Conservation (phyloP, 2,888 invertebrate species). For the Philaethria dido region DNA sequence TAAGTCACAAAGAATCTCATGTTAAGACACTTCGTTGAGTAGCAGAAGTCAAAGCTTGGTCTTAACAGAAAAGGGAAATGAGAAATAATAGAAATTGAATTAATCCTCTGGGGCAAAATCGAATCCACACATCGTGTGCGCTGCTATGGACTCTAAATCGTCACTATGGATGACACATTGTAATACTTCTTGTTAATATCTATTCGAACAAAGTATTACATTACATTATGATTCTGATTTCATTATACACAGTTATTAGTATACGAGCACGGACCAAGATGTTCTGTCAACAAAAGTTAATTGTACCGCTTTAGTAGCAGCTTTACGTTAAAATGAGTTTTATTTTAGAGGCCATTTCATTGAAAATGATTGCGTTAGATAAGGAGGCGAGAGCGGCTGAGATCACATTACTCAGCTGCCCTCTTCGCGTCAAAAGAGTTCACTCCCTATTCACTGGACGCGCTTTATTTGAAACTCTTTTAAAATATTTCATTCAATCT, state of each 20-base stretch:
- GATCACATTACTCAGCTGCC: slow-evolving; percentile 23
- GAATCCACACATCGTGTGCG: too few species aligned
- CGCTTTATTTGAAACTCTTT: slow-evolving; percentile 15
- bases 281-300: slow-evolving; percentile 3
- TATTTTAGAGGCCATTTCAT: slow-evolving; percentile 30
- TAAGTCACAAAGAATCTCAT: too few species aligned
- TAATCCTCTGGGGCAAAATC: too few species aligned
- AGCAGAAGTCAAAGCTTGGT: too few species aligned
- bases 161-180: neutral
- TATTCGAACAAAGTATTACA: neutral
- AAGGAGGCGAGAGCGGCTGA: slow-evolving; percentile 14
- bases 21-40: too few species aligned
- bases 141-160: too few species aligned
- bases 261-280: neutral
- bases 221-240: neutral
- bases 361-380: slow-evolving; percentile 32
- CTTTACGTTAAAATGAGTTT: slow-evolving; percentile 23
- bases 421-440: slow-evolving; percentile 12
- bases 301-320: slow-evolving; percentile 8
- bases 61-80: too few species aligned
- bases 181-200: neutral
- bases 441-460: slow-evolving; percentile 29
- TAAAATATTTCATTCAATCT: slow-evolving; percentile 22
- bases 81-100: too few species aligned
- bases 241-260: neutral